Evolutionary conservation across 1,140 invertebrate genomes (phyloP), one percentile per base, ranked within the genome.

Genomic region (Penaeus chinensis): DNA sequence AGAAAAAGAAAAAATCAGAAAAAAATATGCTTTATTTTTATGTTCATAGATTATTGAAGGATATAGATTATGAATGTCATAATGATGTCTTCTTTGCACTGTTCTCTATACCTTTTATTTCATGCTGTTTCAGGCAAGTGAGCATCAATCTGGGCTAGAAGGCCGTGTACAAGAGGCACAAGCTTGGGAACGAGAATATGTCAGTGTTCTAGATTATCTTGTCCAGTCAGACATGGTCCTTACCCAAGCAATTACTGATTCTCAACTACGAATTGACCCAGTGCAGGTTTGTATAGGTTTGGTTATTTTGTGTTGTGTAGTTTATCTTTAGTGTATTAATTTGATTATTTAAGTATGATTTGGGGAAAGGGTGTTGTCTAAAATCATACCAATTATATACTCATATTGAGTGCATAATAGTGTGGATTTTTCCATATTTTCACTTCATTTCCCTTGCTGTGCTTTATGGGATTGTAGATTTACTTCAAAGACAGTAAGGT

Each of bases 121-220:
- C 54, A 4, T 63, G 62, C 47, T 11, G 19, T 61, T 61, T 37
- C 92, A 96, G 95, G 96, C 96, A 80, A 94, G 94, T 90, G 94
- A 95, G 90, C 94, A 95, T 86, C 94, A 95, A 78, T 93, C 94
- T 90, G 93, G 95, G 89, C 93, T 98, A 90, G 96, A 97, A 92
- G 93, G 94, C 90, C 95, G 94, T 80, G 95, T 96, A 82, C 94
- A 94, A 87, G 95, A 96, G 93, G 96, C 96, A 54, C 96, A 97
- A 92, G 94, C 95, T 89, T 95, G 94, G 63, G 96, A 98, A 93
- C 93, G 94, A 87, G 94, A 95, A 77, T 94, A 97, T 89, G 93
- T 96, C 87, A 94, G 94, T 76, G 94, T 97, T 92, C 95, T 96
- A 91, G 94, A 96, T 77, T 97, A 96, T 94, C 94, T 97, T 91